These are phyloP conservation scores for Perdita meconis DNA, from an alignment of 2,888 invertebrate genomes.

Conservation along the genomic window DNA sequence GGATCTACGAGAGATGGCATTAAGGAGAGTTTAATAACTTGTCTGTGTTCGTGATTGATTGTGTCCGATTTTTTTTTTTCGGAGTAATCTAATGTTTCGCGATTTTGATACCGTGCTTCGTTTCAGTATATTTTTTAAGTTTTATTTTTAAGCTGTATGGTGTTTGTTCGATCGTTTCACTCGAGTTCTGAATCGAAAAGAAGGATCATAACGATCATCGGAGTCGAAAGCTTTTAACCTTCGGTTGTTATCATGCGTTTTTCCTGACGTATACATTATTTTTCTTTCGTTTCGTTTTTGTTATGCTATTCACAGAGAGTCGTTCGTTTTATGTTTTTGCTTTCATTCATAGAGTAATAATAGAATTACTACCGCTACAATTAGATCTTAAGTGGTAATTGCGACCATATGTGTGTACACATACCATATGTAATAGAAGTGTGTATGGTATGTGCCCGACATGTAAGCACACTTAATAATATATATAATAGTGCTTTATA, in stretches of 20 bases:
- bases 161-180: slow-evolving; percentile 1
- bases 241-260: slow-evolving; percentile 7
- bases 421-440: slow-evolving; percentile 59
- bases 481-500: slow-evolving; percentile 81
- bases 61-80: too few species aligned
- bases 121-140: slow-evolving; percentile 33
- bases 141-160: too few species aligned
- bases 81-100: slow-evolving; percentile 38
- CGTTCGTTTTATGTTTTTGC: slow-evolving; percentile 40
- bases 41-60: slow-evolving; percentile 48
- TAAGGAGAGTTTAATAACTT: slow-evolving; percentile 42
- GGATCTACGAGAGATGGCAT: slow-evolving; percentile 55
- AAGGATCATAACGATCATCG: slow-evolving; percentile 42
- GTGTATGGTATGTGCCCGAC: slow-evolving; percentile 60
- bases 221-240: neutral
- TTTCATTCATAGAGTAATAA: slow-evolving; percentile 63
- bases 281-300: too few species aligned
- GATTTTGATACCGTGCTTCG: slow-evolving; percentile 30
- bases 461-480: slow-evolving; percentile 66
- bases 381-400: slow-evolving; percentile 70
- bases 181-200: slow-evolving; percentile 13
- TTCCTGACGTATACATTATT: slow-evolving; percentile 9
- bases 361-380: slow-evolving; percentile 72
- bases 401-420: slow-evolving; percentile 64
- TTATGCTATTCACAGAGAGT: slow-evolving; percentile 12